Base-by-base conservation (phyloP, 2,888 invertebrate genomes). In the Pyrrhopygopsis socrates region DNA sequence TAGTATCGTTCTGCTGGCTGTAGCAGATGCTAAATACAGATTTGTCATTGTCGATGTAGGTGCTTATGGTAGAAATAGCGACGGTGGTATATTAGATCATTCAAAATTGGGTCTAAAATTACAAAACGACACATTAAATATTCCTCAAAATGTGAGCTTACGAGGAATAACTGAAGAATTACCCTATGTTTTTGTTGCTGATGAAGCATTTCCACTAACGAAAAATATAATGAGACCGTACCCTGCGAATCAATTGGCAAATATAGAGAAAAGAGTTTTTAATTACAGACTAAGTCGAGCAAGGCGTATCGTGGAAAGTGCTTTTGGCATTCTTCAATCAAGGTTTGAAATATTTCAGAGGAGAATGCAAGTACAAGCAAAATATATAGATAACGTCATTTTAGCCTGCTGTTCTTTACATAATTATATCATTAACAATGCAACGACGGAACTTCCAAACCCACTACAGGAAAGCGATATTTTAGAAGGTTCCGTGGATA, bases 1-100 rank as follows among this genome's bases (percentile, higher is more conserved):
- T 79, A 84, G 87, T 71, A 75, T 83, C 41, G 82, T 84, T 83
- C 83, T 91, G 30, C 27, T 90, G 50, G 87, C 88, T 58, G 71
- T 87, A 29, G 80, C 54, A 76, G 78, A 86, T 73, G 78, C 82
- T 41, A 34, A 81, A 45, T 81, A 81, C 68, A 84, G 74, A 50
- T 86, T 84, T 75, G 70, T 88, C 34, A 73, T 63, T 41, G 50
- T 88, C 63, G 80, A 85, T 60, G 84, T 90, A 38, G 86, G 87
- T 30, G 83, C 85, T 58, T 86, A 83, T 50, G 88, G 85, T 5
- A 60, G 81, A 78, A 45, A 84, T 27, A 83, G 71, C 41, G 84
- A 81, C 67, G 84, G 84, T 58, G 84, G 84, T 70, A 84, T 81
- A 75, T 76, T 73, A 27, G 11, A 76, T 75, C 71, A 79, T 38